Conservation (phyloP, 1,140 invertebrate genomes). For the Magallana angulata region DNA sequence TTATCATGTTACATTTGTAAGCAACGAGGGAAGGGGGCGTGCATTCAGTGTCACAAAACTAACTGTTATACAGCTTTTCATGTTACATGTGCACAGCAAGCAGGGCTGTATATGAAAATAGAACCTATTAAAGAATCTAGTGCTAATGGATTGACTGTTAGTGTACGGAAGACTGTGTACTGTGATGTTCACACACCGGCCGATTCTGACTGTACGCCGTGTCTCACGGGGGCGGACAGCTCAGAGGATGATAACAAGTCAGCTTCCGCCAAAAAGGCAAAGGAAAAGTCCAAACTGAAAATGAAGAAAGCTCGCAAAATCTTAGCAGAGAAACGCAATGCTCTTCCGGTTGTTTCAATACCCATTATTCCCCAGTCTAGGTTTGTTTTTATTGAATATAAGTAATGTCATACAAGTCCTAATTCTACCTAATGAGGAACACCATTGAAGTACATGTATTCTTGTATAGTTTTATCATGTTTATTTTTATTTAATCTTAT, state of each 20-base stretch:
- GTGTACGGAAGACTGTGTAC: constrained; percentile 96
- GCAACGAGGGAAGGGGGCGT: constrained; percentile 94
- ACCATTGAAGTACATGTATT: no score
- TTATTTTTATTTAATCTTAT: no score
- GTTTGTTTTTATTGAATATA: constrained; percentile 67
- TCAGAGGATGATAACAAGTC: constrained; percentile 72
- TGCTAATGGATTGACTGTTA: constrained; percentile 78
- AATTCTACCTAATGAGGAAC: no score
- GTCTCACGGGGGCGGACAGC: constrained; percentile 71
- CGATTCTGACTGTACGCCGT: constrained; percentile 72
- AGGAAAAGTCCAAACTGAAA: constrained; percentile 83
- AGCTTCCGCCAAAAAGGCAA: constrained; percentile 79
- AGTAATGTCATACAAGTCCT: no score
- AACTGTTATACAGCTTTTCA: constrained; percentile 99
- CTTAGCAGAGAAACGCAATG: constrained; percentile 91
- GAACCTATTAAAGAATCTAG: constrained; percentile 83
- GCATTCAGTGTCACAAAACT: constrained; percentile 97
- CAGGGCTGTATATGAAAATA: constrained; percentile 97
- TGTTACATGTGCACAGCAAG: constrained; percentile 98
- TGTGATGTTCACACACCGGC: constrained; percentile 95
- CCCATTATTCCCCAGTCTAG: constrained; percentile 94
- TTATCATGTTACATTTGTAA: constrained; percentile 98
- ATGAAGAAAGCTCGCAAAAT: constrained; percentile 90
- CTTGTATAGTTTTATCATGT: no score
- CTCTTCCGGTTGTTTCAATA: constrained; percentile 94